Evolutionary conservation across 2,113 vertebrate species (phyloP).

Genomic region (Trachemys scripta): DNA sequence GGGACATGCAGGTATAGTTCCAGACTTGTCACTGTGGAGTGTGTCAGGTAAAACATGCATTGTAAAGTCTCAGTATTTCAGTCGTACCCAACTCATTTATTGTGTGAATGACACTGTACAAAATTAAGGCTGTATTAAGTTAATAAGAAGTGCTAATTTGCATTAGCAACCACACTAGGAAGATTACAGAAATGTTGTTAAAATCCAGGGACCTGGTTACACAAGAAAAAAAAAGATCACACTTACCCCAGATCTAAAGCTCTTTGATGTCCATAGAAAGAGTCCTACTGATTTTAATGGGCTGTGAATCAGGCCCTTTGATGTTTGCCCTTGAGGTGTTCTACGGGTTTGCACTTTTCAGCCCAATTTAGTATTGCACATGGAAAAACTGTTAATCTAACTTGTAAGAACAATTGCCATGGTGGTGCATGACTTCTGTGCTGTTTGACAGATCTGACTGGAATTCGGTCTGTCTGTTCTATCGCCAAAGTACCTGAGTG

Average conservation of each 20-base stretch:
- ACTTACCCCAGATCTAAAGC: background rate
- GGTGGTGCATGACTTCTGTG: background rate
- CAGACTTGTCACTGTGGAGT: background rate
- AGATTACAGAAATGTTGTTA: background rate
- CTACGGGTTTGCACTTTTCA: background rate
- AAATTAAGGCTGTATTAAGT: background rate
- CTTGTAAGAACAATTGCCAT: background rate
- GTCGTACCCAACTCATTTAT: background rate
- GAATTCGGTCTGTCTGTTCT: background rate
- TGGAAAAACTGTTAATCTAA: background rate
- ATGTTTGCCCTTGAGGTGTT: fast-evolving
- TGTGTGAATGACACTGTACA: background rate
- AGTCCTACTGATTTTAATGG: background rate
- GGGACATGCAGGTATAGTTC: background rate
- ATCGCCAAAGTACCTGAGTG: background rate
- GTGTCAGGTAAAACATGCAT: background rate
- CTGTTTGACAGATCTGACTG: background rate
- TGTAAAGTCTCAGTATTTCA: background rate
- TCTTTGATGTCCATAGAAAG: background rate
- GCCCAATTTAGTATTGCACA: background rate
- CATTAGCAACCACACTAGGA: background rate
- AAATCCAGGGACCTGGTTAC: background rate
- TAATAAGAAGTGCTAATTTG: background rate
- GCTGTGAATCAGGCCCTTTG: background rate
- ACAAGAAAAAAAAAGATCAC: background rate